Evolutionary conservation across 2,888 invertebrate species (phyloP), one percentile per base, ranked within the genome.

Genomic region (Drosophila mimetica): DNA sequence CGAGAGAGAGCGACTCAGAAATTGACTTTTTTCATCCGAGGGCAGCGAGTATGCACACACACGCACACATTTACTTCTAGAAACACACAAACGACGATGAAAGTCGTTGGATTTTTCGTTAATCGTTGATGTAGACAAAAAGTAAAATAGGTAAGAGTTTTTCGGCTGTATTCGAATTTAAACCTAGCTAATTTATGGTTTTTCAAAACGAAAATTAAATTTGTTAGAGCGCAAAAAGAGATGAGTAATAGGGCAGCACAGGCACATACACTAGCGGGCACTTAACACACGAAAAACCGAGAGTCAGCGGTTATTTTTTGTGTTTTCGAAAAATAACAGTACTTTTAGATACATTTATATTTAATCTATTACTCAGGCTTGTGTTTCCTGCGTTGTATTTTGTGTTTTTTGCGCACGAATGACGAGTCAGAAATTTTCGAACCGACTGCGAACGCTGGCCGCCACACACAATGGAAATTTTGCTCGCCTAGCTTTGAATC

Each of bases 391-490:
- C 51, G 41, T 9, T 76, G 65, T 67, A 55, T 71, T 77, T 72
- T 70, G 77, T 75, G 77, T 79, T 85, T 77, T 79, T 87, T 46
- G 60, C 86, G 64, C 72, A 54, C 73, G 75, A 86, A 86, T 79
- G 86, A 86, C 86, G 80, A 83, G 77, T 81, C 80, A 74, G 79
- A 84, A 86, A 89, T 83, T 85, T 79, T 86, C 75, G 82, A 88
- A 88, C 84, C 88, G 88, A 88, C 88, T 82, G 82, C 82, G 84
- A 79, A 59, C 55, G 55, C 55, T 57, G 85, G 71, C 79, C 65
- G 84, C 86, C 89, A 88, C 77, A 86, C 89, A 89, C 89, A 89
- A 89, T 89, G 89, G 89, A 90, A 89, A 89, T 89, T 90, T 89
- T 85, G 89, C 88, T 89, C 88, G 81, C 77, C 82, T 88, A 87